phyloP scores from a whole-genome alignment of 2,888 invertebrate species.

The Arrhopalites spinosus region DNA sequence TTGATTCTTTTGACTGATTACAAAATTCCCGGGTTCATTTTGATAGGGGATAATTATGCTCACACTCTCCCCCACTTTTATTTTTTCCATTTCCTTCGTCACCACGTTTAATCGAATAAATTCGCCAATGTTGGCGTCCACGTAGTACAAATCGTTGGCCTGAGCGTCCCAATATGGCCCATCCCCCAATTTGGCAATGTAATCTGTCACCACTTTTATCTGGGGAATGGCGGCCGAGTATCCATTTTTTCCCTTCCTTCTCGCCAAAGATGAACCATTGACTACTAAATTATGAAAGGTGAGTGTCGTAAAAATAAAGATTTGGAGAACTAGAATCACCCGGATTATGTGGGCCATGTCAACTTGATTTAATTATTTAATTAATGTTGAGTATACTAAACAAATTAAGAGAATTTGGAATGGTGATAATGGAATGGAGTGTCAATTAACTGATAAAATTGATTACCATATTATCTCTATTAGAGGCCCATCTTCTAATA shows the following conservation, averaged over 20 bases:
- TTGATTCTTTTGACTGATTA: slow-evolving; percentile 32
- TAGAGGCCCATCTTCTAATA: too few relatives aligned
- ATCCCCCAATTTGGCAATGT: slow-evolving; percentile 23
- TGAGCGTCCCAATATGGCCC: slow-evolving; percentile 27
- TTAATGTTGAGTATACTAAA: too few relatives aligned
- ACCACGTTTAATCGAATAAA: slow-evolving; percentile 14
- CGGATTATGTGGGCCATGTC: too few relatives aligned
- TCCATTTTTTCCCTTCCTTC: slow-evolving; percentile 68
- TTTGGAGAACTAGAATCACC: too few relatives aligned
- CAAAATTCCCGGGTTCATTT: slow-evolving; percentile 22
- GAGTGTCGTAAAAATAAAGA: too few relatives aligned
- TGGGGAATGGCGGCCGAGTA: slow-evolving; percentile 57
- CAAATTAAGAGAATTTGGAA: too few relatives aligned
- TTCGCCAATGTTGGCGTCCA: slow-evolving; percentile 23
- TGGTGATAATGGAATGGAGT: too few relatives aligned
- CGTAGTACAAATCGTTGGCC: slow-evolving; percentile 22
- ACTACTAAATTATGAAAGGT: too few relatives aligned
- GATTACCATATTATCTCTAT: too few relatives aligned
- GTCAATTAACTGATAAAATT: too few relatives aligned
- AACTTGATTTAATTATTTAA: too few relatives aligned
- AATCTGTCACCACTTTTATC: slow-evolving; percentile 18
- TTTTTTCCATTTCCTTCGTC: slow-evolving; percentile 18
- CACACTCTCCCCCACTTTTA: slow-evolving; percentile 10
- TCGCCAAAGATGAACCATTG: too few relatives aligned
- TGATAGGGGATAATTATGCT: slow-evolving; percentile 36